Conservation (phyloP, 2,113 vertebrate species). For the Mormyrus lacerda region DNA sequence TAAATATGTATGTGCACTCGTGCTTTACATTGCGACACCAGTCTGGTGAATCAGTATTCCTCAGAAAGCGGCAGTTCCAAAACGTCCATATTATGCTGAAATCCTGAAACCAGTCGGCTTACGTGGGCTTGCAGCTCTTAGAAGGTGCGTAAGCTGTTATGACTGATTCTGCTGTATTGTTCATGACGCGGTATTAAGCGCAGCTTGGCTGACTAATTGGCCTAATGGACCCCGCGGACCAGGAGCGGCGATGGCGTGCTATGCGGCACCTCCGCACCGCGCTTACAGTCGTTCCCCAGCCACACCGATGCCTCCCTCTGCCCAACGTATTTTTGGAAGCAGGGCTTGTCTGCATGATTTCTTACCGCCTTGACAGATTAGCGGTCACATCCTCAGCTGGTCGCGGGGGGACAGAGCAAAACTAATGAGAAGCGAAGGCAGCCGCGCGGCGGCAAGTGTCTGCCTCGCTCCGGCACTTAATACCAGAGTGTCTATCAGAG, state of each 20-base stretch:
- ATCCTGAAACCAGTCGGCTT: background rate
- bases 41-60: background rate
- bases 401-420: conserved; percentile 1
- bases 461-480: background rate
- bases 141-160: background rate
- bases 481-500: background rate
- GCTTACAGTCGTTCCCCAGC: background rate
- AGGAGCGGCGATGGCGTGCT: background rate
- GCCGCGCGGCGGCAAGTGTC: background rate
- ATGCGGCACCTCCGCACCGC: background rate
- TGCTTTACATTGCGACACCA: background rate
- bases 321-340: conserved; percentile 10
- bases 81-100: no score
- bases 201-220: background rate
- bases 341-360: conserved; percentile 2
- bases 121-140: background rate
- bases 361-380: conserved; percentile 13
- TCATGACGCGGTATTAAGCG: background rate
- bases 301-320: background rate
- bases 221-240: background rate
- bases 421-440: conserved; percentile 14
- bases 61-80: background rate
- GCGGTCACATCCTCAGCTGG: conserved; percentile 17
- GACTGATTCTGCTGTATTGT: background rate
- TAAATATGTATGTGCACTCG: background rate